Conservation (phyloP, 2,113 vertebrate genomes). For the Struthidea cinerea region DNA sequence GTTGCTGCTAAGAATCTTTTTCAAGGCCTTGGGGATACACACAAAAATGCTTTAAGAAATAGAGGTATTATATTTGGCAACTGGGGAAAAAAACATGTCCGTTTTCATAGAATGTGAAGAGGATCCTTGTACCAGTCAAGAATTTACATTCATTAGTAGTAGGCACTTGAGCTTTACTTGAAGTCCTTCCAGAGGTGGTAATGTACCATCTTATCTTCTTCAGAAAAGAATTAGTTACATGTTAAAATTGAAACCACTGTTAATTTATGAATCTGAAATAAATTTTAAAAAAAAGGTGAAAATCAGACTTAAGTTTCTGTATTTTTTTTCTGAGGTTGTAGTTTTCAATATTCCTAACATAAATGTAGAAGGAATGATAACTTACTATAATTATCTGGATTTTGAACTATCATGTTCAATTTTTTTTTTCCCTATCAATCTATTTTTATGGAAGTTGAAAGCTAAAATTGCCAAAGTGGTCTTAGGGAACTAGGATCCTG, state of each 20-base stretch:
- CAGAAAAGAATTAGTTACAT: conserved; percentile 22
- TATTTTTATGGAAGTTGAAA: neutral
- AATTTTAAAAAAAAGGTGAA: neutral
- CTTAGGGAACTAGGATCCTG: neutral
- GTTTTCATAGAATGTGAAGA: conserved; percentile 55
- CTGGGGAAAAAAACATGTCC: neutral
- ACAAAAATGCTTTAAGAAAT: conserved; percentile 53
- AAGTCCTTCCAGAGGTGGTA: conserved; percentile 55
- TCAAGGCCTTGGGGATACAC: conserved; percentile 51
- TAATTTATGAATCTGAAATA: conserved; percentile 75
- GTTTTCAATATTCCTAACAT: neutral
- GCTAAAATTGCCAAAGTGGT: neutral
- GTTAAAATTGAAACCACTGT: conserved; percentile 57
- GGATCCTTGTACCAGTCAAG: conserved; percentile 30
- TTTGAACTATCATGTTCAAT: neutral
- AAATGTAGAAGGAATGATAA: neutral
- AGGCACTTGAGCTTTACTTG: conserved; percentile 56
- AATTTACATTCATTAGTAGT: neutral
- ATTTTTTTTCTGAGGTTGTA: neutral
- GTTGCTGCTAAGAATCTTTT: conserved; percentile 68
- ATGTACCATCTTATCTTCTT: conserved; percentile 42
- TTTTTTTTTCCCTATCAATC: neutral
- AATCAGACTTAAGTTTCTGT: conserved; percentile 12
- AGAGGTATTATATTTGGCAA: conserved; percentile 44
- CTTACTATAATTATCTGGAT: neutral